Evolutionary conservation across 1,140 invertebrate species (phyloP).

Genomic region (Diachasmimorpha longicaudata): DNA sequence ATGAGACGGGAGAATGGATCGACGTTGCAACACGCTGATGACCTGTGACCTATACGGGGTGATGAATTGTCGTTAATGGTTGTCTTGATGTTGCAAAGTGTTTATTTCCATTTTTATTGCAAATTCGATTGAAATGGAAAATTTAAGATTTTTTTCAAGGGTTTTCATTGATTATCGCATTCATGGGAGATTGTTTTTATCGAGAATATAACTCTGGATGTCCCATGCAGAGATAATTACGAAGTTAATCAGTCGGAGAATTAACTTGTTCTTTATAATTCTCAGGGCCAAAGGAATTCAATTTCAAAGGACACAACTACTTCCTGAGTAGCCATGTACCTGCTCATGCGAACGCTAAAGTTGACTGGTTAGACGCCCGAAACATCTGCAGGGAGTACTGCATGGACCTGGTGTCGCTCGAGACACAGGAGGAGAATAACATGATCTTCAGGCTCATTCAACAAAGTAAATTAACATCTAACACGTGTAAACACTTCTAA

Average conservation of each 20-base stretch:
- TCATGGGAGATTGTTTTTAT: too few relatives aligned
- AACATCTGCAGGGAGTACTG: constrained; percentile 91
- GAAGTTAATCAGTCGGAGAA: not conserved
- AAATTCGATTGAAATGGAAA: not conserved
- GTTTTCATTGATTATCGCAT: not conserved
- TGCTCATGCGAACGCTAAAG: constrained; percentile 75
- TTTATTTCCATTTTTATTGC: not conserved
- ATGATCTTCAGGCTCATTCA: constrained; percentile 85
- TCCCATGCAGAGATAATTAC: too few relatives aligned
- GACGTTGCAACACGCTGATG: not conserved
- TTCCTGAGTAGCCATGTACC: constrained; percentile 86
- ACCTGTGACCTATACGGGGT: constrained; percentile 1
- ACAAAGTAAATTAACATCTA: constrained; percentile 70
- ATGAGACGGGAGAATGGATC: not conserved
- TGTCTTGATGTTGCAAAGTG: not conserved
- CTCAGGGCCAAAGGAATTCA: constrained; percentile 87
- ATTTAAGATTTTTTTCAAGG: not conserved
- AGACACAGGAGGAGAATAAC: constrained; percentile 89
- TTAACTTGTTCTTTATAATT: not conserved
- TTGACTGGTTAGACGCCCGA: constrained; percentile 89
- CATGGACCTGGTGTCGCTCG: constrained; percentile 89
- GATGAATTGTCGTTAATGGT: not conserved
- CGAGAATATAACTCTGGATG: too few relatives aligned
- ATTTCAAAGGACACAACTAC: constrained; percentile 85
- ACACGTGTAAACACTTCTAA: not conserved